Evolutionary conservation across 2,113 vertebrate species (phyloP), one percentile per base, ranked within the genome.

Genomic region (Bos taurus): DNA sequence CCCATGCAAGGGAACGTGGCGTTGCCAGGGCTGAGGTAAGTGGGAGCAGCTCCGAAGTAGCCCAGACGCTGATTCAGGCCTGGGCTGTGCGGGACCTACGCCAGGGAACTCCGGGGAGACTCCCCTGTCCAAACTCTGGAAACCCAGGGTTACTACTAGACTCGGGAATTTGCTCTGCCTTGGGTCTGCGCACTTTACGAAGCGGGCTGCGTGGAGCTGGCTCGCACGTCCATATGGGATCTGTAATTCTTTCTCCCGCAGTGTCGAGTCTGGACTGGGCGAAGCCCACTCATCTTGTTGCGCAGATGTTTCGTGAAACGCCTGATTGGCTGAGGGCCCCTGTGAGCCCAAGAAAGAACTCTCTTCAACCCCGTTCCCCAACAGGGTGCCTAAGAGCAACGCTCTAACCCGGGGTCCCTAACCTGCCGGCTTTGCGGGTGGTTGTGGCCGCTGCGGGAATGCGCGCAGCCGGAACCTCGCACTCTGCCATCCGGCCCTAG

Each of bases 31-130:
- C 88, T 94, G 80, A 89, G 91, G 90, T 96, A 96, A 96, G 56
- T 77, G 90, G 40, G 67, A 98, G 87, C 83, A 67, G 59, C 83
- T 97, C 77, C 95, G 43, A 91, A 86, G 81, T 64, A 97, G 57
- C 90, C 81, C 85, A 96, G 94, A 93, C 7, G 90, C 96, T 96
- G 97, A 97, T 98, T 98, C 95, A 98, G 97, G 88, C 95, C 88
- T 88, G 62, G 57, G 59, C 43, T 96, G 80, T 88, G 80, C 2
- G 33, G 97, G 84, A 93, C 84, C 84, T 43, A 60, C 0, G 90
- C 97, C 95, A 97, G 95, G 95, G 90, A 98, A 98, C 94, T 98
- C 96, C 90, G 5, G 64, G 87, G 93, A 96, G 90, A 77, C 88
- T 93, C 50, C 59, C 43, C 30, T 88, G 84, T 88, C 87, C 82